These are phyloP conservation scores for Cyclopterus lumpus DNA, from an alignment of 2,797 vertebrate species.

Conservation along the genomic window DNA sequence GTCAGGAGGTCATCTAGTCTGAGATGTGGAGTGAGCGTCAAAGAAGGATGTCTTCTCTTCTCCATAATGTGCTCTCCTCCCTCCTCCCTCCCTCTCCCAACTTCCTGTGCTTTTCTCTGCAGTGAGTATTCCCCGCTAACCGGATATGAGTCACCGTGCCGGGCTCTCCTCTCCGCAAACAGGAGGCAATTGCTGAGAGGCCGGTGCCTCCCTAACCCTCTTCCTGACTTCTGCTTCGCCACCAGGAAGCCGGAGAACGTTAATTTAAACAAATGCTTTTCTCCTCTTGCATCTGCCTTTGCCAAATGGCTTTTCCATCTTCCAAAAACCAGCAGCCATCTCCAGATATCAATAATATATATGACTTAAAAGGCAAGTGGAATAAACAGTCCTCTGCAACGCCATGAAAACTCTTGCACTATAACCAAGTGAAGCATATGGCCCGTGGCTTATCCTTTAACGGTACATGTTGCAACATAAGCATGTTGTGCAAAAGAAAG, in stretches of 20 bases:
- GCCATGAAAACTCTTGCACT: not conserved
- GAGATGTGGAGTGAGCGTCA: constrained; percentile 17
- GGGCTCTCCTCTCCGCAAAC: constrained; percentile 43
- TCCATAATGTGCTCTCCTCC: not conserved
- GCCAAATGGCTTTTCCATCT: constrained; percentile 53
- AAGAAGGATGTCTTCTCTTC: constrained; percentile 13
- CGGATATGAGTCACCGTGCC: constrained; percentile 55
- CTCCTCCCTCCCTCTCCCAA: not conserved
- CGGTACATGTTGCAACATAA: constrained; percentile 59
- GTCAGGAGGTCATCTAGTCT: constrained; percentile 29
- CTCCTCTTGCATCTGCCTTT: constrained; percentile 38
- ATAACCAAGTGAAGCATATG: constrained; percentile 9
- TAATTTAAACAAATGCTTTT: constrained; percentile 46
- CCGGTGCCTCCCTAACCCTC: constrained; percentile 29
- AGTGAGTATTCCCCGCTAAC: constrained; percentile 37
- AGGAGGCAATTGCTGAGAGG: constrained; percentile 18
- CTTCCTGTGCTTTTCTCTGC: constrained; percentile 32
- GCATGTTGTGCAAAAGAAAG: constrained; percentile 60
- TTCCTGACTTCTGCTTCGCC: constrained; percentile 33
- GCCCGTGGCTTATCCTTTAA: constrained; percentile 42
- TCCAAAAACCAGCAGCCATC: constrained; percentile 22
- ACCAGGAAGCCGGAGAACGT: constrained; percentile 34
- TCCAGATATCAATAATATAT: constrained; percentile 55
- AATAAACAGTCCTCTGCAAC: constrained; percentile 9
- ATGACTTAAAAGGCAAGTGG: constrained; percentile 38